Conservation (phyloP, 2,888 invertebrate species). For the Microplitis manilae region DNA sequence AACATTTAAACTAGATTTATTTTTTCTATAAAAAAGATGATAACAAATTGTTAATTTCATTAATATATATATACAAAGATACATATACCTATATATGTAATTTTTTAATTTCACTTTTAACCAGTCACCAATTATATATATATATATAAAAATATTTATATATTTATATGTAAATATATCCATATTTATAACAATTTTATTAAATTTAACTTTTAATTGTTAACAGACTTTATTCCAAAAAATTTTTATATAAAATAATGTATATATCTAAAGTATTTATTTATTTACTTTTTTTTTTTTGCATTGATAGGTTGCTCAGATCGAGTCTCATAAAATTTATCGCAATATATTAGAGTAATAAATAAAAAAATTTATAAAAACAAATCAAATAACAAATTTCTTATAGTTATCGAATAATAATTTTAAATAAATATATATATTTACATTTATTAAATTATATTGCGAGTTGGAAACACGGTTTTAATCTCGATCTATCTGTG, state of each 20-base stretch:
- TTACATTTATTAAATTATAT: slow-evolving; percentile 3
- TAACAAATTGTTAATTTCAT: background rate
- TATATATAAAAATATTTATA: background rate
- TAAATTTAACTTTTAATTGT: background rate
- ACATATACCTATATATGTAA: background rate
- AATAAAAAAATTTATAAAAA: slow-evolving; percentile 10
- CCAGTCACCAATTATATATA: slow-evolving; percentile 3
- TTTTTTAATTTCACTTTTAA: background rate
- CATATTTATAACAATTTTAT: background rate
- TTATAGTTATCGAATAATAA: background rate
- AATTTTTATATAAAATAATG: slow-evolving; percentile 36
- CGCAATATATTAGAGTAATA: background rate
- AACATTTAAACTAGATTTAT: background rate
- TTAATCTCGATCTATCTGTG: slow-evolving; percentile 13
- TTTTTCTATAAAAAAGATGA: background rate
- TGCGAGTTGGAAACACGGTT: background rate
- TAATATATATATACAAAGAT: slow-evolving; percentile 3
- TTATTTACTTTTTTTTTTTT: slow-evolving; percentile 49
- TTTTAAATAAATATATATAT: background rate
- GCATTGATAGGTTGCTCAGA: slow-evolving; percentile 71
- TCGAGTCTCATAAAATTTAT: slow-evolving; percentile 16
- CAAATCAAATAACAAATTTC: slow-evolving; percentile 22
- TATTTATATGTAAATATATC: background rate
- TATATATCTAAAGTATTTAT: slow-evolving; percentile 58
- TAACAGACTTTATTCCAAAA: background rate